A percentile compares a stretch with the other conserved stretches of the same genome.
These are phyloP conservation scores for Dolichotis patagonum DNA, from an alignment of 2,113 vertebrate genomes.

Conservation along the genomic window DNA sequence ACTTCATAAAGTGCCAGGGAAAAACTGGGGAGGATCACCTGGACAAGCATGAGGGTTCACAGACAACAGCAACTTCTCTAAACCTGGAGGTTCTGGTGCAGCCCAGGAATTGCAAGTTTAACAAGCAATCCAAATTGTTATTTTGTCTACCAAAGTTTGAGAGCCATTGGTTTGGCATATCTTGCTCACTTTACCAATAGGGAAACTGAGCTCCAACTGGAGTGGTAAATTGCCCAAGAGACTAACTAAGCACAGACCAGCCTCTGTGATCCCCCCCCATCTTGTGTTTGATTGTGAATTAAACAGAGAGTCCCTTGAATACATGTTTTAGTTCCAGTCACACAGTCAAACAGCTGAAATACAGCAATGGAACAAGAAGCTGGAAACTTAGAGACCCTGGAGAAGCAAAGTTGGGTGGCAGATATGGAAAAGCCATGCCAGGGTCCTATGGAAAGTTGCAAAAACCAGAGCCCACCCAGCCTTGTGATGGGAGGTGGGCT, in stretches of 20 bases:
- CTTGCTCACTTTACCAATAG: neutral
- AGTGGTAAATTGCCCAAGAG: neutral
- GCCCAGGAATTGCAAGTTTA: no score
- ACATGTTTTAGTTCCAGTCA: neutral
- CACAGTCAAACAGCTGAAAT: neutral
- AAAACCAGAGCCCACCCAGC: neutral
- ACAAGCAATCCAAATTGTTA: neutral
- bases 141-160: neutral
- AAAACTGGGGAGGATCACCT: neutral
- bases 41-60: rapidly evolving
- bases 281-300: neutral
- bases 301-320: no score
- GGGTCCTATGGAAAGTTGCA: neutral
- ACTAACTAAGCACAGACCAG: no score
- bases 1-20: neutral
- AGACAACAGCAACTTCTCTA: rapidly evolving
- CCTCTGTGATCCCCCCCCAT: neutral
- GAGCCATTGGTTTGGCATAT: neutral
- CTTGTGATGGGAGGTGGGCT: neutral
- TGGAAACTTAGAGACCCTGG: neutral
- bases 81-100: no score
- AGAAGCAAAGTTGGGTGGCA: neutral
- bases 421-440: neutral
- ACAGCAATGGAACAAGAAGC: neutral
- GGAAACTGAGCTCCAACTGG: neutral